A percentile compares a stretch with the other conserved stretches of the same genome.
phyloP scores from a whole-genome alignment of 1,140 invertebrate species.

The Aphaenogaster floridana region DNA sequence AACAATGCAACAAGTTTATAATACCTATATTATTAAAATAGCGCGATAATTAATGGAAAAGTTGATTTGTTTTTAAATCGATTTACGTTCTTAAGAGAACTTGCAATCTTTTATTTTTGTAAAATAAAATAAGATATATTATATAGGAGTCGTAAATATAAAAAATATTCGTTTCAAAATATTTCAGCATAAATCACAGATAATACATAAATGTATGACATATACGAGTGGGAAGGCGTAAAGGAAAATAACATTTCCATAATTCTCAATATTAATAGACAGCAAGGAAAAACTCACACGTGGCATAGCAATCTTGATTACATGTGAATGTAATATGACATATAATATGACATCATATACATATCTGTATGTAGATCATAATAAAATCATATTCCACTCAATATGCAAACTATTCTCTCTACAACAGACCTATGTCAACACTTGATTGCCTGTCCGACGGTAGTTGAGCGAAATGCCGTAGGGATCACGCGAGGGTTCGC shows the following conservation, averaged over 20 bases:
- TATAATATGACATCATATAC: neutral
- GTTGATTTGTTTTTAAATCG: neutral
- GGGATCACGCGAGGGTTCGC: neutral
- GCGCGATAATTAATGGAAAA: neutral
- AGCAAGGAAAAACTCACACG: neutral
- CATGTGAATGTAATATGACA: neutral
- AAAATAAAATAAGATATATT: neutral
- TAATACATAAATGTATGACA: neutral
- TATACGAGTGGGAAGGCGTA: neutral
- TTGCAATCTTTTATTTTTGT: neutral
- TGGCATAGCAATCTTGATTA: neutral
- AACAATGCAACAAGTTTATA: neutral
- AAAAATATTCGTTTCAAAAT: neutral
- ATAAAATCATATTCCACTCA: neutral
- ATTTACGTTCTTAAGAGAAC: neutral
- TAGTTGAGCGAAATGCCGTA: neutral
- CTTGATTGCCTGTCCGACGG: slow-evolving; percentile 11
- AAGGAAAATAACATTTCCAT: neutral
- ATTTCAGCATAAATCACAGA: neutral
- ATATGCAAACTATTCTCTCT: neutral
- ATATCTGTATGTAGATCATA: neutral
- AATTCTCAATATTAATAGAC: slow-evolving; percentile 7
- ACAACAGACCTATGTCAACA: slow-evolving; percentile 15
- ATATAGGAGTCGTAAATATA: neutral
- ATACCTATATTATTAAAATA: neutral